phyloP scores from a whole-genome alignment of 1,140 invertebrate species.

The Tetranychus cinnabarinus region DNA sequence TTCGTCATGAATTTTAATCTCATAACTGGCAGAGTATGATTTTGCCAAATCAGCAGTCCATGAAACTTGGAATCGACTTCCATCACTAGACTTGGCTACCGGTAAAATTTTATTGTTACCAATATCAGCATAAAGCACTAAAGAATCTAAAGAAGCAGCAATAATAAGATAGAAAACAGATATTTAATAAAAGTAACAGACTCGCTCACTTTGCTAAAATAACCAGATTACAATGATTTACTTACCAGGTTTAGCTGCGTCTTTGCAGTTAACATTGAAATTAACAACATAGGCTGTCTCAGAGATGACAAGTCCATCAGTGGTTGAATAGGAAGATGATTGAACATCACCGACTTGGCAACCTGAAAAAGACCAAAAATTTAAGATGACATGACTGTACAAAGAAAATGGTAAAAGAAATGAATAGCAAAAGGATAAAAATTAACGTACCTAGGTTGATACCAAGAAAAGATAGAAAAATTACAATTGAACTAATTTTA shows the following conservation, averaged over 20 bases:
- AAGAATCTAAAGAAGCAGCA: background rate
- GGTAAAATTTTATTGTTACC: background rate
- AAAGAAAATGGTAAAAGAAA: no score
- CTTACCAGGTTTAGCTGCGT: background rate
- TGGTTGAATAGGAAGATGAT: conserved; percentile 45
- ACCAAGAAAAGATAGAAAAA: no score
- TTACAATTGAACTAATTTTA: no score
- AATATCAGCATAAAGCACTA: background rate
- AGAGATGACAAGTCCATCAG: conserved; percentile 65
- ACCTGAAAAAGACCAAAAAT: background rate
- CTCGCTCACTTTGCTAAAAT: background rate
- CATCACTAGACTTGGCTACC: background rate
- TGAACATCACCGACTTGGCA: conserved; percentile 7
- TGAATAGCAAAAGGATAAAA: no score
- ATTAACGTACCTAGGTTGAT: no score
- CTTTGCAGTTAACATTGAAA: conserved; percentile 24
- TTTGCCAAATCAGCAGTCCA: conserved; percentile 67
- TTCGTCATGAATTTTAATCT: conserved; percentile 64
- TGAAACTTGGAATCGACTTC: conserved; percentile 31
- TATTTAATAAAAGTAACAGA: background rate
- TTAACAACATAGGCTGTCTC: conserved; percentile 32
- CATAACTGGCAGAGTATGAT: conserved; percentile 47
- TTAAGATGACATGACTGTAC: no score
- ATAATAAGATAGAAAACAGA: background rate
- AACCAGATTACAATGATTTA: background rate